Conservation (phyloP, 2,797 vertebrate genomes). For the Avahi laniger region DNA sequence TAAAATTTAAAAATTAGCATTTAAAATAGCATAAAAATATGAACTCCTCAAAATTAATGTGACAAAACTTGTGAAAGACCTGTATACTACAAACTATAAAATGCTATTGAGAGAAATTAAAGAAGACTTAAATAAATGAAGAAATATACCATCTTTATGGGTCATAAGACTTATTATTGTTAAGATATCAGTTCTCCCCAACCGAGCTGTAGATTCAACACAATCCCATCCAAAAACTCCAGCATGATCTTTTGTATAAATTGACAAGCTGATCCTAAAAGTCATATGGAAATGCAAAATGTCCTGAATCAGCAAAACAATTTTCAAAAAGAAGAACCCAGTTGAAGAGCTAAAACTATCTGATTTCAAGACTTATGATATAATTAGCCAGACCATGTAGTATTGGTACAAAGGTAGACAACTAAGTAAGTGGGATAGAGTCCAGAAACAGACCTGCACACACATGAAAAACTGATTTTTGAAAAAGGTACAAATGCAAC, state of each 20-base stretch:
- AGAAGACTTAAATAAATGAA: background rate
- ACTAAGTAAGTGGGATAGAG: background rate
- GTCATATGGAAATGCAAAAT: background rate
- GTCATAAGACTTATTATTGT: background rate
- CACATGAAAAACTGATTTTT: background rate
- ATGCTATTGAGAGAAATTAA: background rate
- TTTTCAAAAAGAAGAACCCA: background rate
- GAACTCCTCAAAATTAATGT: background rate
- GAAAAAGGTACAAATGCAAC: background rate
- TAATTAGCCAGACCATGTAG: background rate
- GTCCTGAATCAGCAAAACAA: background rate
- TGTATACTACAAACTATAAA: background rate
- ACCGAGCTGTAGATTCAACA: background rate
- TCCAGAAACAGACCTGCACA: background rate
- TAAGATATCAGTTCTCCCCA: background rate
- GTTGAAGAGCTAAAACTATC: background rate
- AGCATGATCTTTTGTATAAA: background rate
- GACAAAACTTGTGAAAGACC: background rate
- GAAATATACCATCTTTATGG: background rate
- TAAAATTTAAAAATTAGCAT: background rate
- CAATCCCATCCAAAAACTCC: background rate
- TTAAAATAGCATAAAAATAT: background rate
- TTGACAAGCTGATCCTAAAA: background rate
- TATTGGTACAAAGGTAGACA: background rate
- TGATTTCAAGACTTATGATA: background rate